Base-by-base conservation (phyloP, 2,888 invertebrate genomes). In the Eupithecia exiguata region DNA sequence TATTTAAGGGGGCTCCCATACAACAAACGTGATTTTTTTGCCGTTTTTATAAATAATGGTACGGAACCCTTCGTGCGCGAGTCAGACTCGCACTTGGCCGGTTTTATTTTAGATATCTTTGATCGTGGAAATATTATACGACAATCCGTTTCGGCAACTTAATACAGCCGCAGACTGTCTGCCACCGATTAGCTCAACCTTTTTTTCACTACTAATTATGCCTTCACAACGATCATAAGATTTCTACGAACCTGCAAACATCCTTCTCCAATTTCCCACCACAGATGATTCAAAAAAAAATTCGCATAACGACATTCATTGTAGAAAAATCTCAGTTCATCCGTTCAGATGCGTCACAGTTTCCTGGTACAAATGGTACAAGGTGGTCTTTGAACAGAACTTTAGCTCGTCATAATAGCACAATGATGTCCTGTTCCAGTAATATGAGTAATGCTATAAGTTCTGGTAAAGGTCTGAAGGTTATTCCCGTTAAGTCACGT, bases 311-410 rank as follows among this genome's bases (percentile, higher is more conserved):
- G 68, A 86, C 84, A 90, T 86, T 93, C 92, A 93, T 88, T 89
- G 86, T 78, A 90, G 87, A 92, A 92, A 92, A 90, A 93, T 93
- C 92, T 92, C 77, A 79, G 86, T 80, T 82, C 88, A 88, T 92
- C 93, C 90, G 93, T 87, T 86, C 81, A 76, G 76, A 81, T 91
- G 91, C 88, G 91, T 93, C 92, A 92, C 84, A 53, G 76, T 76
- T 90, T 90, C 90, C 82, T 83, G 82, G 87, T 88, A 90, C 73
- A 80, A 81, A 77, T 70, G 63, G 58, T 68, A 65, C 75, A 74
- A 67, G 68, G 68, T 74, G 68, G 69, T 74, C 74, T 43, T 76
- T 78, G 77, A 75, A 71, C 78, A 71, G 78, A 75, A 71, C 78
- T 70, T 71, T 68, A 68, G 25, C 58, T 58, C 58, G 71, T 74